Evolutionary conservation across 2,113 vertebrate species (phyloP), one percentile per base, ranked within the genome.

Genomic region (Dipodomys ordii): DNA sequence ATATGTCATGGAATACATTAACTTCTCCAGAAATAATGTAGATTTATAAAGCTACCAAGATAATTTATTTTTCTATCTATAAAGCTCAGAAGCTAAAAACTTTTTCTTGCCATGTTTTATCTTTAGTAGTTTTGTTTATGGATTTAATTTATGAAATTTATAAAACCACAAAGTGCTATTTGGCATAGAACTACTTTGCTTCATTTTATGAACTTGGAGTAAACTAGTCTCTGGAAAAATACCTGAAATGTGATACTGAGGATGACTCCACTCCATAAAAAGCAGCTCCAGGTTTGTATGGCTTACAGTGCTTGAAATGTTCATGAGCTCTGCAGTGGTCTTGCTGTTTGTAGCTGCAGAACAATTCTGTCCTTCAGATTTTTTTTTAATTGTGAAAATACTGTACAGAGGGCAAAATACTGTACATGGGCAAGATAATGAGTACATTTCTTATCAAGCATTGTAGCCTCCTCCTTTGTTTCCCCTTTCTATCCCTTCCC

Each of bases 1-100:
- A 69, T 86, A 77, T 68, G 19, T 87, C 72, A 57, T 90, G 25
- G 11, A 73, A 53, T 84, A 74, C 44, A 32, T 91, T 88, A 85
- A 72, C 90, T 82, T 91, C 67, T 89, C 5, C 79, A 68, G 35
- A 89, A 78, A 10, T 30, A 92, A 82, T 22, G 11, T 82, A 90
- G 46, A 78, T 78, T 80, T 96, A 72, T 64, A n/a, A 68, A 35
- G 5, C 53, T 90, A 27, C 87, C 90, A 80, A 86, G 53, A 76
- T 96, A 83, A 92, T 89, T 89, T 90, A 93, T 92, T 93, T 96
- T 96, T 92, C 19, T 96, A 92, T 9, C 25, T 32, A 57, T 86
- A 86, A 91, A 81, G 8, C n/a, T 67, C 85, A 3, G 64, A 88
- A 93, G 15, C 65, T 15, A 92, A 19, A 87, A 88, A 88, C 25